phyloP scores from a whole-genome alignment of 1,140 invertebrate genomes.

The Pemphigus obesinymphae region DNA sequence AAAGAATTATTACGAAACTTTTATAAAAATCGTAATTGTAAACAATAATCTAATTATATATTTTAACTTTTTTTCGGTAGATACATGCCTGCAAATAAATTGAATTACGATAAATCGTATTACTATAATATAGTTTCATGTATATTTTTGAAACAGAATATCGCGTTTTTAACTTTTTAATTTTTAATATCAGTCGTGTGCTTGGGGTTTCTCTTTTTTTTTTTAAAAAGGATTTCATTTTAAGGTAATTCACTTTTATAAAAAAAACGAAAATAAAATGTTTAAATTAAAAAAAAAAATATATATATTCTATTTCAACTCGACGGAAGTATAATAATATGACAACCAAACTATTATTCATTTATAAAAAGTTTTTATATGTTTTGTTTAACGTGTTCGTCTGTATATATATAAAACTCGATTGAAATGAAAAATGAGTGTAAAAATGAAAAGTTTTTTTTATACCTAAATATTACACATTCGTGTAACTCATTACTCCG shows the following conservation, averaged over 20 bases:
- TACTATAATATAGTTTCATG: background rate
- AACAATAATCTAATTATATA: background rate
- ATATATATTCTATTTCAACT: background rate
- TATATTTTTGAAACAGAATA: background rate
- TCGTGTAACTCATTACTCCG: background rate
- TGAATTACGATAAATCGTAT: background rate
- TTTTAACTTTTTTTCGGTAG: too few species aligned
- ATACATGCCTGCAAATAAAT: background rate
- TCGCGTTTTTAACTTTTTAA: background rate
- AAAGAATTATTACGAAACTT: background rate
- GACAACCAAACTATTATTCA: background rate
- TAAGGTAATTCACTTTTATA: background rate
- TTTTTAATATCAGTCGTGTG: background rate
- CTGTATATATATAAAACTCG: background rate
- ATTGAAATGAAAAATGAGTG: background rate
- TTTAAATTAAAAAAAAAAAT: background rate
- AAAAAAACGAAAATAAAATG: too few species aligned
- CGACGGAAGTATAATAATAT: background rate
- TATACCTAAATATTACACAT: background rate
- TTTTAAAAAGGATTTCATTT: background rate
- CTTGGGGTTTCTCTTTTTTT: too few species aligned
- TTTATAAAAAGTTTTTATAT: background rate
- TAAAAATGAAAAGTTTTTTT: background rate
- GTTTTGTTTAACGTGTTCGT: background rate
- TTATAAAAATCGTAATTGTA: background rate